Base-by-base conservation (phyloP, 2,888 invertebrate species). In the Pseudanteris insignis region DNA sequence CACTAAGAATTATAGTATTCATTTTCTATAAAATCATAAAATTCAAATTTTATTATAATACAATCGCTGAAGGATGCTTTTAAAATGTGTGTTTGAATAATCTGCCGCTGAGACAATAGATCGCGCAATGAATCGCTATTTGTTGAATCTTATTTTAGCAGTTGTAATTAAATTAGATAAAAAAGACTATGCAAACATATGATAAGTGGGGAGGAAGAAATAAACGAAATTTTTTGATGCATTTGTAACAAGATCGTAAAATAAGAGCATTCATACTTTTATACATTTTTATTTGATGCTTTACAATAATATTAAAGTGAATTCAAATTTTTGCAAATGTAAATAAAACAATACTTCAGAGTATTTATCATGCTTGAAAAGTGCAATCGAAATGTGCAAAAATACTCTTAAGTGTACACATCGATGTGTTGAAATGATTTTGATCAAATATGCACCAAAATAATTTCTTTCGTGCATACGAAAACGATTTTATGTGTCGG, bases 1-100 rank as follows among this genome's bases (percentile, higher is more conserved):
- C 75, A 74, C 70, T 74, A 72, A 68, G 15, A 43, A 69, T 67
- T 71, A 75, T 70, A 74, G 70, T 76, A 74, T 77, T 77, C 74
- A 77, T 73, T 71, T 63, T 66, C 69, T 67, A 72, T 60, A 65
- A 67, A 67, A 46, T 58, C 59, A 63, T 67, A 71, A 68, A 68
- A n/a, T 67, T 60, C 62, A 70, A 74, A 75, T 75, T 73, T 73
- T 73, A 74, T 69, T 69, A 70, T 69, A 62, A 64, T 58, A 21
- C 13, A 53, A 63, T 63, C 62, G 63, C 15, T 13, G 29, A 25
- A 14, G 34, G 40, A 44, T 59, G 72, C 71, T 76, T 74, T 66
- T 69, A 67, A 65, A 43, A 60, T 29, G 59, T 65, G 25, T 50
- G 44, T 58, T 58, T 50, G 37, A 28, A 62, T 55, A 59, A 70